phyloP scores from a whole-genome alignment of 2,113 vertebrate species.

The Corythornis madagascariensis region DNA sequence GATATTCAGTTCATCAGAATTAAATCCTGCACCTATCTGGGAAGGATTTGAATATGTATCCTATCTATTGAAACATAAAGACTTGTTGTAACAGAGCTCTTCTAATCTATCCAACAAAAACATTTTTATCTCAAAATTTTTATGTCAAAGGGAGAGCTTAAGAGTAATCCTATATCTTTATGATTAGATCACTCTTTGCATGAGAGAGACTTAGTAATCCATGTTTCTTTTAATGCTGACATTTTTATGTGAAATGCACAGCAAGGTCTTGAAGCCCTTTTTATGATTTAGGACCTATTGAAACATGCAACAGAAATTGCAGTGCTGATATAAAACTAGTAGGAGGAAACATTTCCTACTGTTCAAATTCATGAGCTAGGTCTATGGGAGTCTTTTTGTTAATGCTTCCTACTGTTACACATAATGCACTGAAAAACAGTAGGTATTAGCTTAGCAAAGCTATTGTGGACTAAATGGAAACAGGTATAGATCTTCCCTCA shows the following conservation, averaged over 20 bases:
- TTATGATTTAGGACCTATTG: slow-evolving; percentile 15
- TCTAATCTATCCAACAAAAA: slow-evolving; percentile 9
- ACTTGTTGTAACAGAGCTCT: neutral
- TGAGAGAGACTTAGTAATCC: neutral
- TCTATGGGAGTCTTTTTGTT: slow-evolving; percentile 29
- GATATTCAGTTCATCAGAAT: neutral
- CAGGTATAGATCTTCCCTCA: slow-evolving; percentile 3
- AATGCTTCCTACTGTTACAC: slow-evolving; percentile 28
- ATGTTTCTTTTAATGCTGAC: neutral
- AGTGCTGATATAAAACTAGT: slow-evolving; percentile 22
- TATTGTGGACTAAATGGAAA: slow-evolving; percentile 42
- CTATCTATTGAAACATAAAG: neutral
- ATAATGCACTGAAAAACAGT: slow-evolving; percentile 30
- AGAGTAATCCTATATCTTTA: neutral
- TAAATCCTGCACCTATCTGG: neutral
- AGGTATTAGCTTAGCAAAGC: slow-evolving; percentile 30
- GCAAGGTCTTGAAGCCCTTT: slow-evolving; percentile 1
- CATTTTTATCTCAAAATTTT: neutral
- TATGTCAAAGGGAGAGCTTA: neutral
- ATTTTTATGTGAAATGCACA: slow-evolving; percentile 22
- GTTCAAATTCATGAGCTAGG: slow-evolving; percentile 28
- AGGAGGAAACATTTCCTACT: slow-evolving; percentile 40
- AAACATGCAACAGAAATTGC: slow-evolving; percentile 11
- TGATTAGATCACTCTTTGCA: neutral
- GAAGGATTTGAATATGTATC: neutral